These are phyloP conservation scores for Yponomeuta malinellus DNA, from an alignment of 2,888 invertebrate genomes.

Conservation along the genomic window DNA sequence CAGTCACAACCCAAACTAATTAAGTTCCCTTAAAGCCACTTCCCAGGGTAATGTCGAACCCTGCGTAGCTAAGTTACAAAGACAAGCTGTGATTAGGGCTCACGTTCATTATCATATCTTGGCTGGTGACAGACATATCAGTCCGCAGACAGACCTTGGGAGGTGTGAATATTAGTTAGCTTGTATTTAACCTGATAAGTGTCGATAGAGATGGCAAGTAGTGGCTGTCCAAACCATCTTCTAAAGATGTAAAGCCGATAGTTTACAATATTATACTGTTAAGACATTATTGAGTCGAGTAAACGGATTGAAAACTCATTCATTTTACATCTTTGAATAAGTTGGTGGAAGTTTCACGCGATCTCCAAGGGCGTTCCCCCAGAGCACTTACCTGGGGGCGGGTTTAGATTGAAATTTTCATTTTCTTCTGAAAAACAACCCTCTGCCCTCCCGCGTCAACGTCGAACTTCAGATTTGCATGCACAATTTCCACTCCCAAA, in stretches of 20 bases:
- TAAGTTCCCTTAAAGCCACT: neutral
- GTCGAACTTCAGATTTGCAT: conserved; percentile 50
- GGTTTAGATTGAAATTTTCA: conserved; percentile 68
- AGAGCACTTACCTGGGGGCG: conserved; percentile 54
- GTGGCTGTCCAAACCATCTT: no score
- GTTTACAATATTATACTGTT: no score
- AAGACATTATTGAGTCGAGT: neutral
- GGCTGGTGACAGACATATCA: conserved; percentile 42
- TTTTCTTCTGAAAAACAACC: conserved; percentile 56
- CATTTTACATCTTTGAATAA: neutral
- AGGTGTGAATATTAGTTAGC: neutral
- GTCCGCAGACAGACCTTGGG: conserved; percentile 29
- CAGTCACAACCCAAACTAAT: neutral
- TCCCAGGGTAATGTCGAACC: neutral
- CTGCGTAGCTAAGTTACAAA: conserved; percentile 21
- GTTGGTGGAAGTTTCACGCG: conserved; percentile 24
- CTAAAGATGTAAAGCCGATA: no score
- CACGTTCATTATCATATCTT: conserved; percentile 31
- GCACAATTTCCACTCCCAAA: conserved; percentile 44
- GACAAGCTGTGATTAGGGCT: neutral
- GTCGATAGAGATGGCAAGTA: no score
- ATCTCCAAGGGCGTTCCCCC: conserved; percentile 23
- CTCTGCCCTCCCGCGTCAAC: conserved; percentile 32
- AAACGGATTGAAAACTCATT: neutral
- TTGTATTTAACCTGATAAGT: neutral